Evolutionary conservation across 2,797 vertebrate species (phyloP).

Genomic region (Agapornis canus): DNA sequence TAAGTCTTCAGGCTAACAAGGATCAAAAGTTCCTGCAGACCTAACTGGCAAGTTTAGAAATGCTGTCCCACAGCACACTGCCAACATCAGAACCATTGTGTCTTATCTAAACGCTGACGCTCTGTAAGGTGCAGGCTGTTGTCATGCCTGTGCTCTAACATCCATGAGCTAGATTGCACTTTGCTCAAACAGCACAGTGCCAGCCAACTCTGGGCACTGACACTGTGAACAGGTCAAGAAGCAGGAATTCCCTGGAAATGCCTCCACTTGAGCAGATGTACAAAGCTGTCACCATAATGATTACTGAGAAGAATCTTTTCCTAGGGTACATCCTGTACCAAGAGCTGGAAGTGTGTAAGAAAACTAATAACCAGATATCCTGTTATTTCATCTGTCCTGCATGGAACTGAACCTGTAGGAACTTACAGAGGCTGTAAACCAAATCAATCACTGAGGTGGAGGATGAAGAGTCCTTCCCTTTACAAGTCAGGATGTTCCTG

Average conservation of each 20-base stretch:
- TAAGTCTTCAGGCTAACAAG: not conserved
- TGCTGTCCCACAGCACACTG: not conserved
- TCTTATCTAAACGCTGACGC: not conserved
- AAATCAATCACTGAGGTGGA: not conserved
- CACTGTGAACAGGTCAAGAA: not conserved
- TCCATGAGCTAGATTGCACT: not conserved
- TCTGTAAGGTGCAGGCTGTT: not conserved
- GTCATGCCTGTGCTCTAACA: not conserved
- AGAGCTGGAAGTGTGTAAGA: not conserved
- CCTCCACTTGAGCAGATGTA: not conserved
- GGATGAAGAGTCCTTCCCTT: not conserved
- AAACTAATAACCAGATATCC: not conserved
- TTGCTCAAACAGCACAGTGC: not conserved
- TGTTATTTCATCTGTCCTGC: not conserved
- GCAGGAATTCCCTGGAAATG: not conserved
- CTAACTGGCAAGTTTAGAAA: not conserved
- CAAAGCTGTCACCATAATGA: not conserved
- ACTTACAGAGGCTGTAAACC: not conserved
- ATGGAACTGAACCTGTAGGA: not conserved
- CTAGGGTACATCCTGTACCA: not conserved
- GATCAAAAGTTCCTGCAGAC: not conserved
- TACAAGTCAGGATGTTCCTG: not conserved
- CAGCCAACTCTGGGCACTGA: not conserved
- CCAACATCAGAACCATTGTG: not conserved
- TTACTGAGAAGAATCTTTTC: not conserved